Evolutionary conservation across 2,797 vertebrate species (phyloP), one percentile per base, ranked within the genome.

Genomic region (Sciurus vulgaris): DNA sequence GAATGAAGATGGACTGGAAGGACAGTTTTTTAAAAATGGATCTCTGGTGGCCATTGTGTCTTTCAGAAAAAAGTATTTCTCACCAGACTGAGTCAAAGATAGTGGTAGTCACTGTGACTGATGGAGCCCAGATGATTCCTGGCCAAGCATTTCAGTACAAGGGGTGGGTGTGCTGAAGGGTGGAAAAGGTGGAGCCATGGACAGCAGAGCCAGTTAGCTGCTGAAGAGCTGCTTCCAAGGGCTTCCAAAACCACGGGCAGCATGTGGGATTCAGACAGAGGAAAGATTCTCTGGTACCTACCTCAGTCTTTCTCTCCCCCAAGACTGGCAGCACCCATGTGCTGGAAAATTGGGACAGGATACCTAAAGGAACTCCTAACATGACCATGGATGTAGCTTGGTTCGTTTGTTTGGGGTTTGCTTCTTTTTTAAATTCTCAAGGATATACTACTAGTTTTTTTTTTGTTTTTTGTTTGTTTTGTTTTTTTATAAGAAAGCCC

Each of bases 271-370:
- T n/a, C 74, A 28, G 70, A 10, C 67, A n/a, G n/a, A 72, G 44
- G 54, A 47, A 72, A 49, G 73, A 38, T 18, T 76, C 70, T 63
- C 89, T n/a, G n/a, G n/a, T n/a, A n/a, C n/a, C n/a, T 61, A 38
- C 73, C 87, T 92, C 44, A 17, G 13, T 73, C 18, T 94, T 41
- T 63, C 69, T 86, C 20, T 78, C 73, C 84, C 84, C 47, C 86
- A 91, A 73, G 24, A 73, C 59, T 85, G 22, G 54, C 96, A 95
- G 49, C 79, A 78, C 54, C 15, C 22, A 91, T 89, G 35, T 33
- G n/a, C 70, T 94, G 17, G 61, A 73, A 94, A 94, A 83, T 41
- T 65, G 28, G 24, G 9, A 74, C 28, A 88, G n/a, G 28, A 69
- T 90, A 74, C 22, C 41, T 76, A 70, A 91, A 49, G 51, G 44